Conservation (phyloP, 2,888 invertebrate genomes). For the Desoria tigrina region DNA sequence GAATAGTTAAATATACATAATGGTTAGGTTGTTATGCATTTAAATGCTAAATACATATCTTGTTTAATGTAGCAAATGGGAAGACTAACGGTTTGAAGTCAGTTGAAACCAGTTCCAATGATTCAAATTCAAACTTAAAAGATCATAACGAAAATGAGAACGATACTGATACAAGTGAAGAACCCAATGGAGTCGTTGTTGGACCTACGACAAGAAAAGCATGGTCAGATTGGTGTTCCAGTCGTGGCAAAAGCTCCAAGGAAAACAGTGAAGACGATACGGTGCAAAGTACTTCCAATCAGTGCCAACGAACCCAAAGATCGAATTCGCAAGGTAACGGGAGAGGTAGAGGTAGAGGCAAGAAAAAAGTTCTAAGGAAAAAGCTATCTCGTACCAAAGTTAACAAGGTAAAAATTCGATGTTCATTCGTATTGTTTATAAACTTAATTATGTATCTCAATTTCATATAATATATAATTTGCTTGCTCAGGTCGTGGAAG, state of each 20-base stretch:
- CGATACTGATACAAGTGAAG: constrained; percentile 55
- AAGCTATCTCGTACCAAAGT: constrained; percentile 60
- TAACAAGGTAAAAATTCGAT: constrained; percentile 15
- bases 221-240: constrained; percentile 65
- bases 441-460: too few relatives aligned
- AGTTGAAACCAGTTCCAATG: constrained; percentile 52
- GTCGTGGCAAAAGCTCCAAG: constrained; percentile 62
- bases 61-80: constrained; percentile 40
- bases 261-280: constrained; percentile 53
- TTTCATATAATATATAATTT: neutral
- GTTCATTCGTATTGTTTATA: too few relatives aligned
- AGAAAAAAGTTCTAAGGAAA: constrained; percentile 60
- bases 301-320: constrained; percentile 53
- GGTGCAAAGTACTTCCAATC: constrained; percentile 23
- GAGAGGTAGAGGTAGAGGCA: constrained; percentile 55
- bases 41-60: neutral
- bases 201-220: constrained; percentile 73
- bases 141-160: constrained; percentile 55
- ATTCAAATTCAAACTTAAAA: constrained; percentile 56
- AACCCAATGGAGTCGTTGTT: constrained; percentile 56
- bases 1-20: too few relatives aligned
- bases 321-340: constrained; percentile 38
- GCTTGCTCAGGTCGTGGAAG: neutral
- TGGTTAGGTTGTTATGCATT: neutral
- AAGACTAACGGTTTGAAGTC: constrained; percentile 49